These are phyloP conservation scores for Entelurus aequoreus DNA, from an alignment of 2,113 vertebrate species.

Conservation along the genomic window DNA sequence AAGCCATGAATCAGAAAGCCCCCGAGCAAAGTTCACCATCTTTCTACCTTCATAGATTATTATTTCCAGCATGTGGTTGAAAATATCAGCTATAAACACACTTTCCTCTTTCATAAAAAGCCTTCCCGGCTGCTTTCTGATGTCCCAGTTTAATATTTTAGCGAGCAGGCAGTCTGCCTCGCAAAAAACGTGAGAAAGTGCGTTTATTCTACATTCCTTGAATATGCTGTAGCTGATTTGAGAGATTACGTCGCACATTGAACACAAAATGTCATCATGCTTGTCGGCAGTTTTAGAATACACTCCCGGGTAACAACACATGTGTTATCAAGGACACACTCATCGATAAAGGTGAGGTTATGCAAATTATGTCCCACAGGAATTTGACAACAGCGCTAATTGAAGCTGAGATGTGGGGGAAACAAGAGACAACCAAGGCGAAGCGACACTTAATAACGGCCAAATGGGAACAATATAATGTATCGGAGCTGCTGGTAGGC, in stretches of 20 bases:
- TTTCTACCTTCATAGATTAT: constrained; percentile 44
- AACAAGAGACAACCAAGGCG: constrained; percentile 10
- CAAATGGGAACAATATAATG: constrained; percentile 21
- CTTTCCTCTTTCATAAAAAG: constrained; percentile 20
- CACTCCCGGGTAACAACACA: constrained; percentile 39
- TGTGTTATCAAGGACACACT: constrained; percentile 52
- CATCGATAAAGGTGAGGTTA: constrained; percentile 50
- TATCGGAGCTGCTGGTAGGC: constrained; percentile 3
- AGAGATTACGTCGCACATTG: constrained; percentile 26
- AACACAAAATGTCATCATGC: constrained; percentile 33
- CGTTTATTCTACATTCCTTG: constrained; percentile 12
- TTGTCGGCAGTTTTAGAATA: constrained; percentile 24
- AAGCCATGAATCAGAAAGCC: constrained; percentile 40
- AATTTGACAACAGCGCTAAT: constrained; percentile 51
- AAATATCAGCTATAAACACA: constrained; percentile 33
- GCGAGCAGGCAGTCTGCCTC: constrained; percentile 25
- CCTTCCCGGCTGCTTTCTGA: constrained; percentile 30
- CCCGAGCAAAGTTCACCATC: constrained; percentile 36
- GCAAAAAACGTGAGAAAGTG: constrained; percentile 22
- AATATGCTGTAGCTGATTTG: constrained; percentile 7
- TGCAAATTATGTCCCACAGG: constrained; percentile 39
- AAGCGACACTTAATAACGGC: constrained; percentile 26
- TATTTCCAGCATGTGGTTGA: constrained; percentile 32
- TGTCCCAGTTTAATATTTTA: constrained; percentile 30
- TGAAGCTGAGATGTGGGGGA: constrained; percentile 15